Conservation (phyloP, 2,888 invertebrate species). For the Apamea monoglypha region DNA sequence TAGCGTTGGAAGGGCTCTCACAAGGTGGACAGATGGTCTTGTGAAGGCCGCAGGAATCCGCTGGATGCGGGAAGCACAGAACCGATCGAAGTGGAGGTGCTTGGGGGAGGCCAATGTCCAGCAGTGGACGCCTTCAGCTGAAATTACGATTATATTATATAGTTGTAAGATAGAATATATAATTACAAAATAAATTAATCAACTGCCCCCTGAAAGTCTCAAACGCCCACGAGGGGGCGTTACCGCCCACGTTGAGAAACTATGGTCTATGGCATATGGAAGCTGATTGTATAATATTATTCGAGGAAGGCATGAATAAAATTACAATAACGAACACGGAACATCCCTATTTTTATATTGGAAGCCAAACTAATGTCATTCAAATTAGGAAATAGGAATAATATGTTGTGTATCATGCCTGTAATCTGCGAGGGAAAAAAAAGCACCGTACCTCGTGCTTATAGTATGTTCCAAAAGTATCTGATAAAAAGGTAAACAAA, state of each 20-base stretch:
- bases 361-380: conserved; percentile 55
- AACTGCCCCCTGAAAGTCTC: background rate
- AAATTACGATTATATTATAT: too few relatives aligned
- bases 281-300: conserved; percentile 62
- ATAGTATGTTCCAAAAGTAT: background rate
- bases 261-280: conserved; percentile 30
- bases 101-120: background rate
- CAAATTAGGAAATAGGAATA: conserved; percentile 49
- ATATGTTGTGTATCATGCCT: conserved; percentile 22
- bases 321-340: conserved; percentile 57
- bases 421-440: conserved; percentile 16
- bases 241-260: background rate
- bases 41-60: too few relatives aligned
- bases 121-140: too few relatives aligned
- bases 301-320: conserved; percentile 57
- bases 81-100: background rate
- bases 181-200: too few relatives aligned
- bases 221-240: background rate
- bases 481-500: background rate
- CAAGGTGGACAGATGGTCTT: too few relatives aligned
- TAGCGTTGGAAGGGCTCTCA: too few relatives aligned
- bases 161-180: too few relatives aligned
- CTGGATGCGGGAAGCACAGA: background rate
- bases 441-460: background rate
- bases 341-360: conserved; percentile 64